Evolutionary conservation across 2,113 vertebrate genomes (phyloP).

Genomic region (Dendrocopos noguchii): DNA sequence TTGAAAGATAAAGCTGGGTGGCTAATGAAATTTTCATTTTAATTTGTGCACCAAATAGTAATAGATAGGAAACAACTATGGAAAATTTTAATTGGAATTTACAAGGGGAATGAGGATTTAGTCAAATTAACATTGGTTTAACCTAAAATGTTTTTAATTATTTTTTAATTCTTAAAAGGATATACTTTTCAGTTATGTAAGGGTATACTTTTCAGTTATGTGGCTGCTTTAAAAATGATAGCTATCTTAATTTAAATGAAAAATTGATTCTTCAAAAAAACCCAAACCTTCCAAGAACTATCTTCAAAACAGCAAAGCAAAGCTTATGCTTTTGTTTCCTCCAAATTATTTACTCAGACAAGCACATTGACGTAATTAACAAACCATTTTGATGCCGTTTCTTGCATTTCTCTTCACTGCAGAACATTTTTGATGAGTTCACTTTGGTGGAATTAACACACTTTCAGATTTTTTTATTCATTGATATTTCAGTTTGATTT

Average conservation of each 20-base stretch:
- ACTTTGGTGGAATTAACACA: neutral
- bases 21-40: conserved; percentile 51
- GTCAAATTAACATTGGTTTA: conserved; percentile 30
- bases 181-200: neutral
- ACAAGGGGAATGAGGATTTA: conserved; percentile 21
- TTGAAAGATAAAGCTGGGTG: conserved; percentile 26
- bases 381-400: neutral
- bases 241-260: neutral
- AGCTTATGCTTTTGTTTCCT: neutral
- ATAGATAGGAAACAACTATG: conserved; percentile 31
- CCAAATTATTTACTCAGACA: neutral
- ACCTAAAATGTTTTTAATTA: conserved; percentile 3
- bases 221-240: neutral
- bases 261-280: neutral
- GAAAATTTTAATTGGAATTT: conserved; percentile 56
- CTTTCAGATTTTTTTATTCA: neutral
- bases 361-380: neutral
- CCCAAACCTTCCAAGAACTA: neutral
- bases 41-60: conserved; percentile 35
- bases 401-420: neutral
- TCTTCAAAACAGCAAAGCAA: neutral
- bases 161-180: conserved; percentile 13
- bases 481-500: neutral
- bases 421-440: neutral
- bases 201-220: neutral